These are phyloP conservation scores for Platynereis dumerilii DNA, from an alignment of 2,888 invertebrate genomes.

Conservation along the genomic window DNA sequence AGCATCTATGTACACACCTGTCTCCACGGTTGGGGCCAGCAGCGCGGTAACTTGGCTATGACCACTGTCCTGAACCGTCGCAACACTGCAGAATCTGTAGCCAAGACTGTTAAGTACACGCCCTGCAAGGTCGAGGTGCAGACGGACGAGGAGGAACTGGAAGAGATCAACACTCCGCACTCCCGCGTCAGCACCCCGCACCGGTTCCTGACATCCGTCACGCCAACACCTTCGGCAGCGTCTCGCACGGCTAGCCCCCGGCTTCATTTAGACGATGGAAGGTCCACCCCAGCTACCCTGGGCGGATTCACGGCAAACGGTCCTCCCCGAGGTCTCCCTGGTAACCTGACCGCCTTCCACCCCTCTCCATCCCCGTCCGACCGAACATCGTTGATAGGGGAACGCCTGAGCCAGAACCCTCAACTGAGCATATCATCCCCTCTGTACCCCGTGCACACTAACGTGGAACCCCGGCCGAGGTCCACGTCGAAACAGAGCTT, in stretches of 20 bases:
- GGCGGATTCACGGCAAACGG: slow-evolving; percentile 67
- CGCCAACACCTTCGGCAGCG: not conserved
- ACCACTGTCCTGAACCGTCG: slow-evolving; percentile 22
- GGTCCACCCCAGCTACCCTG: not conserved
- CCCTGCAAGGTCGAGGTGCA: slow-evolving; percentile 58
- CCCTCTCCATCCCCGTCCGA: slow-evolving; percentile 62
- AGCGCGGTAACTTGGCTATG: slow-evolving; percentile 7
- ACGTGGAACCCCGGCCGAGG: slow-evolving; percentile 60
- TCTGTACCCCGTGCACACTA: slow-evolving; percentile 58
- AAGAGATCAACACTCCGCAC: slow-evolving; percentile 67
- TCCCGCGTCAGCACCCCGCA: not conserved
- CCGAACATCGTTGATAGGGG: slow-evolving; percentile 60
- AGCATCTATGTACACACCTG: slow-evolving; percentile 8
- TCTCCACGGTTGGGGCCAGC: slow-evolving; percentile 9
- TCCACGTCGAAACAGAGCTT: slow-evolving; percentile 72
- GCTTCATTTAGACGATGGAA: slow-evolving; percentile 65
- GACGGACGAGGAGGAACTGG: slow-evolving; percentile 67
- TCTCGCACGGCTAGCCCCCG: not conserved
- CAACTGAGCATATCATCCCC: slow-evolving; percentile 66
- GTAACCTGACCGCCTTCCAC: slow-evolving; percentile 56
- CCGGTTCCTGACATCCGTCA: not conserved
- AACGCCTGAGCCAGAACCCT: slow-evolving; percentile 67
- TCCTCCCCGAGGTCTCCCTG: slow-evolving; percentile 69
- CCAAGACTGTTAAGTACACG: slow-evolving; percentile 55
- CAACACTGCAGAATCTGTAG: slow-evolving; percentile 14